Base-by-base conservation (phyloP, 2,797 vertebrate genomes). In the Anas capensis region DNA sequence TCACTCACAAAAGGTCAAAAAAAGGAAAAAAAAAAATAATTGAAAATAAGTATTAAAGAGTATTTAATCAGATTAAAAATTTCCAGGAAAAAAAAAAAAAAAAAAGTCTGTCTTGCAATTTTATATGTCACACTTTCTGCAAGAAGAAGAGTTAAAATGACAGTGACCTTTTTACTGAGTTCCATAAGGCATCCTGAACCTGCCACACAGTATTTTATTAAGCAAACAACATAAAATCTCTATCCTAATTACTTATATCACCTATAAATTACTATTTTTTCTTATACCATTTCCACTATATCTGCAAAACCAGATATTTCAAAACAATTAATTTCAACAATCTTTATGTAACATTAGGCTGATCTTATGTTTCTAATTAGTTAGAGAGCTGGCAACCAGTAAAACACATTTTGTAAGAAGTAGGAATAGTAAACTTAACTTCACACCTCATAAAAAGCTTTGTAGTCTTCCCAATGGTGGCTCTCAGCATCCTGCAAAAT, bases 371-470 rank as follows among this genome's bases (percentile, higher is more conserved):
- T 98, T 97, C 95, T 97, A 95, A 97, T 97, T 97, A 98, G 95
- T 84, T 68, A 96, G 94, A 97, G 91, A 92, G 68, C 82, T 97
- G 92, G 91, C 87, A 96, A 96, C 40, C 85, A 96, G 84, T 93
- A 95, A 96, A 96, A 96, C 79, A 97, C 83, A 96, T 94, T 97
- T 96, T 95, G 62, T 96, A 97, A 96, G 97, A 97, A 83, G 54
- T 51, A 96, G 65, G 61, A 79, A 95, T 76, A 97, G 82, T 96
- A 97, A 98, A 97, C 82, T 97, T 97, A 98, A 96, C 95, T 88
- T 95, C 97, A 94, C 97, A 99, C 99, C 99, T 99, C 99, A 57
- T 99, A 99, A 98, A 99, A 99, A 76, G 99, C 98, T 97, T 99
- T 99, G 96, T 93, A 98, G 97, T 99, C 99, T 76, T 98, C 98